A percentile compares a stretch with the other conserved stretches of the same genome.
Evolutionary conservation across 2,888 invertebrate genomes (phyloP).

Genomic region (Lycaena phlaeas): DNA sequence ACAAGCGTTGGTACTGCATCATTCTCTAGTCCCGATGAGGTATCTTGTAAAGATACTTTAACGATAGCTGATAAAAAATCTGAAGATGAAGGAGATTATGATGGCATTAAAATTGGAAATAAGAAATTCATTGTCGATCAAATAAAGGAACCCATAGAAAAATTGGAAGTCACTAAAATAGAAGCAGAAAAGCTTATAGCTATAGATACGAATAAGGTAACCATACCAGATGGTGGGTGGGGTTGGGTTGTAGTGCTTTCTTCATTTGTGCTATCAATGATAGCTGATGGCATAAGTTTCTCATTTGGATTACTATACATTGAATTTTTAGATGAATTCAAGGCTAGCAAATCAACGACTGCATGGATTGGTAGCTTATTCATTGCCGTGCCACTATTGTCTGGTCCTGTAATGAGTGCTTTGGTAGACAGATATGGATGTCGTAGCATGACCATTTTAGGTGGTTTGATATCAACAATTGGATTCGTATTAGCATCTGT

Average conservation of each 20-base stretch:
- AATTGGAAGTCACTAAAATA: slow-evolving; percentile 30
- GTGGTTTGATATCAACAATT: slow-evolving; percentile 79
- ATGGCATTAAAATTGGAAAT: slow-evolving; percentile 16
- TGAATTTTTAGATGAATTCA: slow-evolving; percentile 85
- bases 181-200: slow-evolving; percentile 21
- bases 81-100: slow-evolving; percentile 17
- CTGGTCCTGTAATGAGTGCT: slow-evolving; percentile 88
- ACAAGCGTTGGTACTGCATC: slow-evolving; percentile 39
- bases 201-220: slow-evolving; percentile 44
- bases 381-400: slow-evolving; percentile 88
- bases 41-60: slow-evolving; percentile 33
- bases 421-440: slow-evolving; percentile 91
- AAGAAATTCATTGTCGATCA: slow-evolving; percentile 16
- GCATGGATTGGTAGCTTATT: slow-evolving; percentile 93
- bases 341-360: slow-evolving; percentile 86
- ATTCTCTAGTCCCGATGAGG: slow-evolving; percentile 57
- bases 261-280: slow-evolving; percentile 88
- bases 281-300: slow-evolving; percentile 94
- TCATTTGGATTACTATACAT: slow-evolving; percentile 92
- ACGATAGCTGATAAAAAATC: slow-evolving; percentile 19
- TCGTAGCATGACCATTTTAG: slow-evolving; percentile 80
- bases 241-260: slow-evolving; percentile 92
- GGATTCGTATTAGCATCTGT: slow-evolving; percentile 85
- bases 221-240: slow-evolving; percentile 87
- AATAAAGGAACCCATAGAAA: slow-evolving; percentile 27